Percentiles rank a stretch among this genome's conserved stretches.
phyloP scores from a whole-genome alignment of 2,113 vertebrate genomes.

The Podarcis muralis region DNA sequence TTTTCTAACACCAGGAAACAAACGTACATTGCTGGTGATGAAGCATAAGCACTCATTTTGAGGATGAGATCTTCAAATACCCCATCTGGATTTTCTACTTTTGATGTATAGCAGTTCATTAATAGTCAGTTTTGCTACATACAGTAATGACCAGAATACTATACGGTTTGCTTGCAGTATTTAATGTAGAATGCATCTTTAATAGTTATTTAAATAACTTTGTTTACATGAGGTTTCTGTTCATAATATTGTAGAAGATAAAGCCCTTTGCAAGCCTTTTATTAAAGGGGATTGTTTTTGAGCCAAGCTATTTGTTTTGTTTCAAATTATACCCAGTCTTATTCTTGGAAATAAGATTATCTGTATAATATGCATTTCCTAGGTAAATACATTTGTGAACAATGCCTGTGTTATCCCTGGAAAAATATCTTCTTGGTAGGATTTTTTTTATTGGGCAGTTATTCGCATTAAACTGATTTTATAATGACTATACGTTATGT shows the following conservation, averaged over 20 bases:
- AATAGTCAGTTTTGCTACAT: constrained; percentile 26
- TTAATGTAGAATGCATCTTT: constrained; percentile 16
- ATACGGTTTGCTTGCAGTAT: constrained; percentile 10
- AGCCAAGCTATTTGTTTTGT: background rate
- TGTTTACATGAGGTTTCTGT: constrained; percentile 27
- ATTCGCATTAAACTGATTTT: constrained; percentile 28
- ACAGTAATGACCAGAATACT: background rate
- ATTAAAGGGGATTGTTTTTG: constrained; percentile 23
- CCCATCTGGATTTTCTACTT: constrained; percentile 35
- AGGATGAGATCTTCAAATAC: constrained; percentile 31
- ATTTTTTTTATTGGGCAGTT: constrained; percentile 24
- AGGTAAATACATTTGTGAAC: constrained; percentile 16
- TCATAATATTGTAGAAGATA: constrained; percentile 23
- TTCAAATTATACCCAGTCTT: constrained; percentile 14
- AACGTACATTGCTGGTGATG: constrained; percentile 15
- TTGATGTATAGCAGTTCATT: constrained; percentile 4
- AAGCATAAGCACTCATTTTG: constrained; percentile 1
- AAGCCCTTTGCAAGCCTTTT: background rate
- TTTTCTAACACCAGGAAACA: constrained; percentile 79
- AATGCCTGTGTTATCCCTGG: constrained; percentile 8
- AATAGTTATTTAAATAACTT: constrained; percentile 19
- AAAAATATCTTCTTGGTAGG: background rate
- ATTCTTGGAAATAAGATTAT: background rate
- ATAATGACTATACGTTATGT: constrained; percentile 16
- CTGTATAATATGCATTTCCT: constrained; percentile 12